phyloP scores from a whole-genome alignment of 2,113 vertebrate species.

The Pogona vitticeps region DNA sequence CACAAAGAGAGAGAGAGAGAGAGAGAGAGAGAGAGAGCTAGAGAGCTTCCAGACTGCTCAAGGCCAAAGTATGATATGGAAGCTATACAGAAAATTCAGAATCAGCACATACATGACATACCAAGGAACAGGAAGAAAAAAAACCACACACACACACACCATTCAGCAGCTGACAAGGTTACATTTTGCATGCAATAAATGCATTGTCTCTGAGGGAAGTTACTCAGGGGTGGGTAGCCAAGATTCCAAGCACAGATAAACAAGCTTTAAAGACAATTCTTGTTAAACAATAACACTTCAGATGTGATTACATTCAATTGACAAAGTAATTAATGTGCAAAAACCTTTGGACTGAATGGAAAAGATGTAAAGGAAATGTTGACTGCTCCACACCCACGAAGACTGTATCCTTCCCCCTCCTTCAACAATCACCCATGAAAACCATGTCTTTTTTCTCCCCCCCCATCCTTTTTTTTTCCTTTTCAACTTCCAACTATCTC shows the following conservation, averaged over 20 bases:
- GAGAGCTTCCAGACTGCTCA: constrained; percentile 45
- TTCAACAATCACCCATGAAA: too few relatives aligned
- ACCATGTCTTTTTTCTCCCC: too few relatives aligned
- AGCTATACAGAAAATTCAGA: constrained; percentile 62
- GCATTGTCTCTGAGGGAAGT: constrained; percentile 74
- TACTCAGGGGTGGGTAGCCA: constrained; percentile 70
- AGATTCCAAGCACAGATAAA: constrained; percentile 76
- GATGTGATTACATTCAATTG: constrained; percentile 80
- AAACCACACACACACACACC: constrained; percentile 65
- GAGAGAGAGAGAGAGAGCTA: too few relatives aligned
- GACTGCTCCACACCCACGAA: constrained; percentile 42
- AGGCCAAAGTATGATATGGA: constrained; percentile 67
- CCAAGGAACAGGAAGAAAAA: constrained; percentile 75
- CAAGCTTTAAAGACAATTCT: constrained; percentile 80
- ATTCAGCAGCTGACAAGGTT: constrained; percentile 69
- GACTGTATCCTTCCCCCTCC: constrained; percentile 41
- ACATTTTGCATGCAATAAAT: constrained; percentile 74
- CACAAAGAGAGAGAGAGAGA: too few relatives aligned
- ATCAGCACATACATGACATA: constrained; percentile 70
- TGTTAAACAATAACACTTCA: constrained; percentile 79
- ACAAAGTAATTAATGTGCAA: constrained; percentile 82
- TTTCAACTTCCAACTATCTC: constrained; percentile 24
- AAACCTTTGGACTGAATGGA: constrained; percentile 73
- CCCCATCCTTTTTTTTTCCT: too few relatives aligned
- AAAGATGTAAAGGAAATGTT: constrained; percentile 74